These are phyloP conservation scores for Fistularia tabacaria DNA, from an alignment of 2,797 vertebrate genomes.

Conservation along the genomic window DNA sequence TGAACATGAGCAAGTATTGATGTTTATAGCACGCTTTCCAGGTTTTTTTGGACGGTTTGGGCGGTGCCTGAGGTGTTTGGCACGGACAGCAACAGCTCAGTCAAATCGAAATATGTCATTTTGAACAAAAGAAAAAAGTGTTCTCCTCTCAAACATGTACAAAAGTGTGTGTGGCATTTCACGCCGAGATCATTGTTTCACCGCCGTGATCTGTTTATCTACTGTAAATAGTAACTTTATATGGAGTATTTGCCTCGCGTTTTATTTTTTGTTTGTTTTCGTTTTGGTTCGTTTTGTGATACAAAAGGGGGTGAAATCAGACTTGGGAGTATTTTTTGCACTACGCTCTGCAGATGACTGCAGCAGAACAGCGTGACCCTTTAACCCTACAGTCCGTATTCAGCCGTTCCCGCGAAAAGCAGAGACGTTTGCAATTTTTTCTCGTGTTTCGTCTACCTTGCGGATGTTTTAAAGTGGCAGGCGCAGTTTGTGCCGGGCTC, in stretches of 20 bases:
- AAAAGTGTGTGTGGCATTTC: background rate
- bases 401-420: conserved; percentile 26
- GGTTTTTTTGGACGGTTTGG: too few species aligned
- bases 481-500: too few species aligned
- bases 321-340: conserved; percentile 73
- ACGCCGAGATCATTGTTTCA: conserved; percentile 16
- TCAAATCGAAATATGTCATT: too few species aligned
- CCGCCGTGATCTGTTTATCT: conserved; percentile 20
- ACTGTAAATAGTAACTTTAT: conserved; percentile 47
- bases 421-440: background rate
- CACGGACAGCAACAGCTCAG: too few species aligned
- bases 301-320: conserved; percentile 28
- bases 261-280: conserved; percentile 14
- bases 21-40: too few species aligned
- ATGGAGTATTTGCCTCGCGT: background rate
- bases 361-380: conserved; percentile 70
- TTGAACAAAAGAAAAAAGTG: too few species aligned
- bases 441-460: background rate
- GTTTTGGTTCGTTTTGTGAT: conserved; percentile 16
- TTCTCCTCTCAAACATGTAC: background rate
- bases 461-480: background rate
- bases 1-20: too few species aligned
- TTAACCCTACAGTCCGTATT: conserved; percentile 65
- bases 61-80: too few species aligned
- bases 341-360: conserved; percentile 59